A percentile compares a stretch with the other conserved stretches of the same genome.
Conservation (phyloP, 2,797 vertebrate species). For the Myiotriccus ornatus region DNA sequence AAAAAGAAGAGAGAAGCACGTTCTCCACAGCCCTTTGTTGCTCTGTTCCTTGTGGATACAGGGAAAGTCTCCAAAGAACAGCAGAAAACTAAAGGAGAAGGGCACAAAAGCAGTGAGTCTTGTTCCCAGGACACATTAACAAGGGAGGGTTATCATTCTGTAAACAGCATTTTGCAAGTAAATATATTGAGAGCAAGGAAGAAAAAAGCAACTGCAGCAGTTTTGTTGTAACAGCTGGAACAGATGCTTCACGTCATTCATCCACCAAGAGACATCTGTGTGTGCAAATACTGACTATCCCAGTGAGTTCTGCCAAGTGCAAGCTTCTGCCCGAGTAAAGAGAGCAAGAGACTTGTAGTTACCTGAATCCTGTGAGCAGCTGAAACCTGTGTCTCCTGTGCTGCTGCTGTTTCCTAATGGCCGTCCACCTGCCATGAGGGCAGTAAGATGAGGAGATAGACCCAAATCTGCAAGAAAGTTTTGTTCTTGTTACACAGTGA, state of each 20-base stretch:
- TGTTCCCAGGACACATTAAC: neutral
- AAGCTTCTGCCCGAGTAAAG: neutral
- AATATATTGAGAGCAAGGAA: neutral
- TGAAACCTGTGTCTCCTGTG: constrained; percentile 96
- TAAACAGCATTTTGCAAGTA: neutral
- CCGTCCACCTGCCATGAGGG: constrained; percentile 89
- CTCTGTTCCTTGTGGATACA: neutral
- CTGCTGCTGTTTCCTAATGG: constrained; percentile 91
- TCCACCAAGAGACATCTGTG: neutral
- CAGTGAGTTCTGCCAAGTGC: neutral
- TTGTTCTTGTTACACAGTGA: neutral
- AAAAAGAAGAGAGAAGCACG: neutral
- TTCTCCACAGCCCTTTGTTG: neutral
- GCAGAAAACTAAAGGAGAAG: neutral
- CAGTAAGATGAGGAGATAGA: constrained; percentile 96
- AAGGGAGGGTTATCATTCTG: neutral
- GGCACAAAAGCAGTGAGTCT: neutral
- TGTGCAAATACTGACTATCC: neutral
- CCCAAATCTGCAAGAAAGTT: constrained; percentile 87
- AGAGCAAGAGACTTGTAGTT: neutral
- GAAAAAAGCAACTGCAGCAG: neutral
- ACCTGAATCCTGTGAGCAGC: constrained; percentile 98
- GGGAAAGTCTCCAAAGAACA: neutral
- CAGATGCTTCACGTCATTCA: neutral
- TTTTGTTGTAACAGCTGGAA: neutral